Base-by-base conservation (phyloP, 2,113 vertebrate genomes). In the Xyrauchen texanus region DNA sequence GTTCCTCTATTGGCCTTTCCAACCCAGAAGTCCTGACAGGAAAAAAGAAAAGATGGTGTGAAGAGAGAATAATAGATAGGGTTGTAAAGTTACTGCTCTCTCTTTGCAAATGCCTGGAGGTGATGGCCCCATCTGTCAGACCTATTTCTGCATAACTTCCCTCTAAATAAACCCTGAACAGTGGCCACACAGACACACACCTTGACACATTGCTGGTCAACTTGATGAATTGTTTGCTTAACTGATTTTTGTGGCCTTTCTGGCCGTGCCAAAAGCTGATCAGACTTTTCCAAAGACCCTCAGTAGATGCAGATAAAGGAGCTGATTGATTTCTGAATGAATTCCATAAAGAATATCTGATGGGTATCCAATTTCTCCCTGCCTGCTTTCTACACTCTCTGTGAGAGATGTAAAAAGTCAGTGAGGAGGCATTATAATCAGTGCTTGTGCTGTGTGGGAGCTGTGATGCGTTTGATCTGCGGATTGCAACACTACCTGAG, bases 91-190 rank as follows among this genome's bases (percentile, higher is more conserved):
- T 42, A 3, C 6, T 1, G 45, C n/a, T 49, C n/a, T 46, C 4
- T 46, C 2, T 15, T 34, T 34, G 21, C 21, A 44, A 4, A 83
- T 88, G 81, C 87, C 86, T 83, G 67, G 83, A 84, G 88, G 78
- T 81, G 74, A 52, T 55, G 72, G 65, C 77, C 82, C 81, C 87
- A 88, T 91, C 89, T 91, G 91, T 90, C 88, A 86, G 86, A 80
- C 82, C 80, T 68, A 67, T 84, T 72, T 47, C 77, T 82, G 85
- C 75, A 87, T 83, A 84, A 81, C 77, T 86, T 82, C 57, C 80
- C 78, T 6, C 82, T 76, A 77, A 82, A 84, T 71, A 46, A 88
- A 71, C 42, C 46, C 45, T 64, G 68, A 80, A 75, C 60, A 62
- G 42, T 78, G n/a, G 13, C 60, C 74, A 65, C 16, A 10, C 15